These are phyloP conservation scores for Nannobrachium achirus DNA, from an alignment of 2,113 vertebrate species.

Conservation along the genomic window DNA sequence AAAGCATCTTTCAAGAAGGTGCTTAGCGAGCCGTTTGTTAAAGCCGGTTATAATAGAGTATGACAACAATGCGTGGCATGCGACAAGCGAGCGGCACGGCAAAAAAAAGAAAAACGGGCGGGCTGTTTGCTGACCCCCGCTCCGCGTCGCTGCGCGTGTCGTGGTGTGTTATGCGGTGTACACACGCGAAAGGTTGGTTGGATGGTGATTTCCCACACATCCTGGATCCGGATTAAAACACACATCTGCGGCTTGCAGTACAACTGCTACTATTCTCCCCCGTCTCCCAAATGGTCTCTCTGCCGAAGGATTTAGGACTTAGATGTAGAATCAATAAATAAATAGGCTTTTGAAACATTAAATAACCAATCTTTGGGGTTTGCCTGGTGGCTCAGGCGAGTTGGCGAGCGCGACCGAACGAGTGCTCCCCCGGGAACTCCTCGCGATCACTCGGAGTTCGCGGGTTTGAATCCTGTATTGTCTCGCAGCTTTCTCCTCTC, in stretches of 20 bases:
- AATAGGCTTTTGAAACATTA: too few relatives aligned
- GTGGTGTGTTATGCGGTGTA: constrained; percentile 1
- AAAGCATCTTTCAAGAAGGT: constrained; percentile 69
- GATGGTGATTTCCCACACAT: constrained; percentile 32
- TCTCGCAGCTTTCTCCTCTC: too few relatives aligned
- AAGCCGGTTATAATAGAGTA: constrained; percentile 61
- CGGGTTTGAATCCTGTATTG: too few relatives aligned
- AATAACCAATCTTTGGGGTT: too few relatives aligned
- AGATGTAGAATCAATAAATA: too few relatives aligned
- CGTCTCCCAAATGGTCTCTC: constrained; percentile 58
- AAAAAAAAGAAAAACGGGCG: too few relatives aligned
- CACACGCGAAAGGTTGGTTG: constrained; percentile 26
- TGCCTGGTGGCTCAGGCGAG: too few relatives aligned
- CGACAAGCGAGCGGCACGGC: constrained; percentile 21
- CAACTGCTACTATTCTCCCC: constrained; percentile 37
- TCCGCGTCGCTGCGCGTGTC: too few relatives aligned
- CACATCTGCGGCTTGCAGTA: constrained; percentile 51
- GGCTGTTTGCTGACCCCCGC: constrained; percentile 51
- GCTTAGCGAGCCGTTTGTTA: constrained; percentile 68
- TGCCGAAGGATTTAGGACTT: constrained; percentile 25
- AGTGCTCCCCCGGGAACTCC: too few relatives aligned
- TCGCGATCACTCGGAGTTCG: too few relatives aligned
- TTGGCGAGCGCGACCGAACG: too few relatives aligned
- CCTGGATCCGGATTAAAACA: constrained; percentile 41
- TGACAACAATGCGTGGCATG: constrained; percentile 63